phyloP scores from a whole-genome alignment of 2,888 invertebrate species.

The Scaptodrosophila latifasciaeformis region DNA sequence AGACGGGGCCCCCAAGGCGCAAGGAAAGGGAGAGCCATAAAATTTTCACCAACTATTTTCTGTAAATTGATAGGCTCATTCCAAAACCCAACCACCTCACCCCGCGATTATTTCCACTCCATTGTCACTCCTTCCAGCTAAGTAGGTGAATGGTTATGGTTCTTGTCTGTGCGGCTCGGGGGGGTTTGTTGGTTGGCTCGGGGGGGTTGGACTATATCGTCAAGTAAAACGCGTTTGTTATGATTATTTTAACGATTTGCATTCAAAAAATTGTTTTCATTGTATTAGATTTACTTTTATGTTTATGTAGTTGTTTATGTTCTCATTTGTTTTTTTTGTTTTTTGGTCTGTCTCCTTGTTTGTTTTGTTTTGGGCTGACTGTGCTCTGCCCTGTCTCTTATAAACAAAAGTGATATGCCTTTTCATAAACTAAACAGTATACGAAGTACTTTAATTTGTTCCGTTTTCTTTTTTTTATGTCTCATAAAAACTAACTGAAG shows the following conservation, averaged over 20 bases:
- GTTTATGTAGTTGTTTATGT: constrained; percentile 5
- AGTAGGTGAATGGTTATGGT: constrained; percentile 4
- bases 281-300: constrained; percentile 16
- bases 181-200: background rate
- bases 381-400: background rate
- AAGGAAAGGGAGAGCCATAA: background rate
- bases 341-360: too few relatives aligned
- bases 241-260: constrained; percentile 45
- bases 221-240: constrained; percentile 20
- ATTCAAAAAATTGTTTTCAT: constrained; percentile 25
- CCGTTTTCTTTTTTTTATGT: too few relatives aligned
- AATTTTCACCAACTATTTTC: constrained; percentile 15
- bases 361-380: too few relatives aligned
- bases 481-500: too few relatives aligned
- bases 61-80: constrained; percentile 62
- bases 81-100: constrained; percentile 31
- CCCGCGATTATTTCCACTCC: constrained; percentile 3
- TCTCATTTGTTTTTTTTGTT: background rate
- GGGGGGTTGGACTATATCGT: background rate
- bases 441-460: too few relatives aligned
- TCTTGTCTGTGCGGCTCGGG: background rate
- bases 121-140: constrained; percentile 2
- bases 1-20: too few relatives aligned
- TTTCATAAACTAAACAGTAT: too few relatives aligned
- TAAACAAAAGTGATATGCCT: constrained; percentile 27